phyloP scores from a whole-genome alignment of 2,888 invertebrate genomes.

The Tiliacea citrago region DNA sequence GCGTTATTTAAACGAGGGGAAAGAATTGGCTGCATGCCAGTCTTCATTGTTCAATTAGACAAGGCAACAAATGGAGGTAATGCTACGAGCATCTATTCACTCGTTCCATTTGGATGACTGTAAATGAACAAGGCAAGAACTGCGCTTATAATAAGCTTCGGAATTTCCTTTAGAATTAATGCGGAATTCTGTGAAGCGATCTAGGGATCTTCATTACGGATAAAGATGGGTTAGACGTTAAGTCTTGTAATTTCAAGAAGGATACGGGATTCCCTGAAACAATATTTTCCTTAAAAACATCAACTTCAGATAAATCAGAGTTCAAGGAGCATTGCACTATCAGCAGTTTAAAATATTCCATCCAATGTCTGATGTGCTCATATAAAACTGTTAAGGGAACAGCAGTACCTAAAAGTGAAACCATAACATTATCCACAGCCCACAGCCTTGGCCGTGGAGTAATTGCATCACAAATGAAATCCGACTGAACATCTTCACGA shows the following conservation, averaged over 20 bases:
- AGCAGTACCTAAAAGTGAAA: conserved; percentile 75
- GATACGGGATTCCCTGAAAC: conserved; percentile 5
- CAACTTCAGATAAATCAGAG: not conserved
- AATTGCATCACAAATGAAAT: conserved; percentile 79
- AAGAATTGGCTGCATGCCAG: conserved; percentile 72
- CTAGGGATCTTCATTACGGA: not conserved
- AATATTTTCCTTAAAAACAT: conserved; percentile 14
- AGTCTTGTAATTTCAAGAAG: not conserved
- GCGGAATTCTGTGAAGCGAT: not conserved
- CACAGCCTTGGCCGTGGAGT: conserved; percentile 71
- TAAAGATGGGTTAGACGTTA: not conserved
- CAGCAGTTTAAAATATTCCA: not conserved
- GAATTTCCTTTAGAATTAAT: conserved; percentile 41
- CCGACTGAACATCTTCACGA: conserved; percentile 72
- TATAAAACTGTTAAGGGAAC: conserved; percentile 9
- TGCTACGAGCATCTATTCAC: conserved; percentile 68
- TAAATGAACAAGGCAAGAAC: conserved; percentile 52
- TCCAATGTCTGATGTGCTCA: not conserved
- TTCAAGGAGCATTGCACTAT: not conserved
- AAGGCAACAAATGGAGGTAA: conserved; percentile 66
- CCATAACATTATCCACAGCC: conserved; percentile 67
- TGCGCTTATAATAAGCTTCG: conserved; percentile 12
- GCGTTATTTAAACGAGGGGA: conserved; percentile 61
- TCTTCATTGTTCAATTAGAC: conserved; percentile 77
- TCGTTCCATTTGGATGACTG: conserved; percentile 64